Percentiles rank a stretch among this genome's conserved stretches.
These are phyloP conservation scores for Heliconius ismenius DNA, from an alignment of 2,888 invertebrate genomes.

Conservation along the genomic window DNA sequence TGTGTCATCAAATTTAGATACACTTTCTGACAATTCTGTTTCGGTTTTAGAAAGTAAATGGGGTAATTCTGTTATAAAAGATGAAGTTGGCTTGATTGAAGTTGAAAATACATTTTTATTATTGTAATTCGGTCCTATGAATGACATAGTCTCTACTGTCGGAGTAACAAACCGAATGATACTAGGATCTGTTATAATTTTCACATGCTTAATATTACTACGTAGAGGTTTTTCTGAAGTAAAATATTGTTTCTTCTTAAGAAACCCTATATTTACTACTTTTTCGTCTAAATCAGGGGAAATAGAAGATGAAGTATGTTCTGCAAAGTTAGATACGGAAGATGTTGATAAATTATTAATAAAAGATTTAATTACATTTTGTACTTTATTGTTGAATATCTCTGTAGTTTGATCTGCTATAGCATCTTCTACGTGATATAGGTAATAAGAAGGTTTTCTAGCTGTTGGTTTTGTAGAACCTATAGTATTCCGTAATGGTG, in stretches of 20 bases:
- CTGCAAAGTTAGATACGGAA: slow-evolving; percentile 56
- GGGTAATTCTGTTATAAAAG: slow-evolving; percentile 53
- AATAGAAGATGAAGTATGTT: slow-evolving; percentile 50
- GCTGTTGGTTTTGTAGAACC: slow-evolving; percentile 50
- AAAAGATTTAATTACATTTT: slow-evolving; percentile 70
- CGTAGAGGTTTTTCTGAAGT: slow-evolving; percentile 60
- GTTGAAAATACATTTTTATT: slow-evolving; percentile 54
- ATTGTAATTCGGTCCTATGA: slow-evolving; percentile 44
- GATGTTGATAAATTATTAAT: slow-evolving; percentile 55
- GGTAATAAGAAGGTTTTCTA: slow-evolving; percentile 65
- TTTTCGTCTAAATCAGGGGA: slow-evolving; percentile 59
- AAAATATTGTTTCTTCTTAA: slow-evolving; percentile 63
- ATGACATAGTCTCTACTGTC: slow-evolving; percentile 48
- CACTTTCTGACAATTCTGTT: slow-evolving; percentile 49
- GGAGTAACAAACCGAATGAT: slow-evolving; percentile 51
- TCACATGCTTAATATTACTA: slow-evolving; percentile 60
- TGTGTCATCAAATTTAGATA: slow-evolving; percentile 50
- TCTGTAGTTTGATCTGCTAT: slow-evolving; percentile 71
- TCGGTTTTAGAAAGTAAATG: slow-evolving; percentile 39
- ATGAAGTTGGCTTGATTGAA: slow-evolving; percentile 51
- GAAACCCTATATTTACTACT: slow-evolving; percentile 69
- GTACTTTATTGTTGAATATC: slow-evolving; percentile 67
- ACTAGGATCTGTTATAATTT: slow-evolving; percentile 67
- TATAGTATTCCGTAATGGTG: slow-evolving; percentile 47
- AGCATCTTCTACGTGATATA: slow-evolving; percentile 65